Base-by-base conservation (phyloP, 2,113 vertebrate species). In the Apteryx mantelli region DNA sequence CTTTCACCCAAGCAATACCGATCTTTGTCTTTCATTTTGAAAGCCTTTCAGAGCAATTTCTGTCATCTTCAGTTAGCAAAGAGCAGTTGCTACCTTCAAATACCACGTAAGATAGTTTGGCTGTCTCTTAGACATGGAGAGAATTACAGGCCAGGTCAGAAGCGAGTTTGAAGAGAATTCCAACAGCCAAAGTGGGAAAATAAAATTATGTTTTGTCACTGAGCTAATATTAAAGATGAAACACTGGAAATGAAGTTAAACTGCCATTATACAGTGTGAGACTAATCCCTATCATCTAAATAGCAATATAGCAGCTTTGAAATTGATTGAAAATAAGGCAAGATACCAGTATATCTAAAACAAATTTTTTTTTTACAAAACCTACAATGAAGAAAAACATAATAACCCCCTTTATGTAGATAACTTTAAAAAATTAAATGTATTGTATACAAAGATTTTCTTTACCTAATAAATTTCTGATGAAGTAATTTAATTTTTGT, bases 401-500 rank as follows among this genome's bases (percentile, higher is more conserved):
- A 2, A 40, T 30, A 56, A 38, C 1, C 5, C 1, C 18, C 22
- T 28, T 28, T 78, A 60, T 60, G 56, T 19, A 91, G 92, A 66
- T n/a, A 75, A 11, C 44, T 77, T 46, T 86, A 6, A 14, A 65
- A 73, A 82, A 85, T 69, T 7, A 11, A 32, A 81, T 13, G 9
- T 13, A 17, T 53, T 9, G 4, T 5, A 22, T 53, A 70, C 3
- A 63, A 30, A 6, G 5, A 26, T 74, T 70, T 92, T 76, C 22
- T 93, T 92, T 74, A 38, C 36, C 36, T 38, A 64, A 60, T 6
- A 69, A 44, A 30, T 75, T 95, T 84, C 65, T 69, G 64, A 21
- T 42, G 50, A 10, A 44, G 16, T 80, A 52, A 92, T 87, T 74
- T 83, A 61, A 38, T 94, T 86, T 93, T 77, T 73, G 14, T 82